Evolutionary conservation across 1,140 invertebrate species (phyloP).

Genomic region (Pseudomyrmex sp.): DNA sequence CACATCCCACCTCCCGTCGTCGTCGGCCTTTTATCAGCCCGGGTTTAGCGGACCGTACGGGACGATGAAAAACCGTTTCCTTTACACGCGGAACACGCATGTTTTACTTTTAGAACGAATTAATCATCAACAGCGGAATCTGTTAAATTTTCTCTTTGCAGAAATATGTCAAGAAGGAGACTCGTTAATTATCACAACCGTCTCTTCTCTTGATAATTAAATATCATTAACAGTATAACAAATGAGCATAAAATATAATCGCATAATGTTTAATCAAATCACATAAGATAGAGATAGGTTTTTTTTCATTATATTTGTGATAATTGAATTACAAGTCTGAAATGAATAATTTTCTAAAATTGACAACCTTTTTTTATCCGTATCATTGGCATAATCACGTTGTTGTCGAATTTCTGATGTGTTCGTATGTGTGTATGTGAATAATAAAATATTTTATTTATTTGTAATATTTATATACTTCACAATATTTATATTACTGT

Average conservation of each 20-base stretch:
- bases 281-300: neutral
- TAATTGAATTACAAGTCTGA: neutral
- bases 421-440: neutral
- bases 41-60: slow-evolving; percentile 2
- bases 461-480: neutral
- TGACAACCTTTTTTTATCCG: slow-evolving; percentile 6
- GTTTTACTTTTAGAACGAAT: neutral
- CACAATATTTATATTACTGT: too few species aligned
- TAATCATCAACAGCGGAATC: slow-evolving; percentile 15
- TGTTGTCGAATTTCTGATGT: neutral
- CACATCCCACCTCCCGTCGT: too few species aligned
- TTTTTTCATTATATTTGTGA: neutral
- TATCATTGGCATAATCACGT: neutral
- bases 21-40: slow-evolving; percentile 16
- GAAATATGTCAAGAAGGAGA: too few species aligned
- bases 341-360: neutral
- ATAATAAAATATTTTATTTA: slow-evolving; percentile 42
- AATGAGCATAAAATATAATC: neutral
- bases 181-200: neutral
- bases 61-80: slow-evolving; percentile 25
- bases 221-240: neutral
- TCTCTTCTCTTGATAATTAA: neutral
- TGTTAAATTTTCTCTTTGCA: neutral
- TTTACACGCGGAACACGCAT: slow-evolving; percentile 1
- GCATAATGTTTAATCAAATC: neutral